A percentile compares a stretch with the other conserved stretches of the same genome.
phyloP scores from a whole-genome alignment of 2,888 invertebrate genomes.

The Drosophila quinaria region DNA sequence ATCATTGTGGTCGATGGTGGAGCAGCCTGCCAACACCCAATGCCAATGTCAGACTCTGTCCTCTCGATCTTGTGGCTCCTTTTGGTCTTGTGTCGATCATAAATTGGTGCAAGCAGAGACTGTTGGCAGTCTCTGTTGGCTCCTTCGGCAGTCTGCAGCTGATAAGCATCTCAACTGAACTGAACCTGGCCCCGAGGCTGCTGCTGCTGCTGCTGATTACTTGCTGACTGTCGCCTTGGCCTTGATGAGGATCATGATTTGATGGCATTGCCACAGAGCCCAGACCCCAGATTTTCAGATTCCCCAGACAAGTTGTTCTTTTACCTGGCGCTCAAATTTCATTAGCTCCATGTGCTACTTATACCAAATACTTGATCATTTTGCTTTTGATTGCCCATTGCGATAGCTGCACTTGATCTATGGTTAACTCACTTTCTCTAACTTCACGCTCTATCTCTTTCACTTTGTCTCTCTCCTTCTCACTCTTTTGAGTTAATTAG shows the following conservation, averaged over 20 bases:
- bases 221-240: constrained; percentile 66
- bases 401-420: constrained; percentile 40
- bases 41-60: constrained; percentile 20
- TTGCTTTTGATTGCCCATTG: constrained; percentile 48
- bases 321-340: constrained; percentile 67
- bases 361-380: constrained; percentile 56
- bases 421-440: constrained; percentile 16
- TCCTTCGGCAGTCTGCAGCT: constrained; percentile 60
- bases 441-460: background rate
- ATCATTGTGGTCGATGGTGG: constrained; percentile 64
- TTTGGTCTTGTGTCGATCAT: constrained; percentile 74
- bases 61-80: constrained; percentile 32
- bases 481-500: background rate
- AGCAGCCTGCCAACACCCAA: constrained; percentile 57
- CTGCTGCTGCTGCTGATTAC: constrained; percentile 69
- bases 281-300: background rate
- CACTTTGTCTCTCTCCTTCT: background rate
- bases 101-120: constrained; percentile 69
- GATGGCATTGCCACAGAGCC: constrained; percentile 52
- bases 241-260: constrained; percentile 71
- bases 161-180: constrained; percentile 67
- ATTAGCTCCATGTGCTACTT: constrained; percentile 69
- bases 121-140: constrained; percentile 2
- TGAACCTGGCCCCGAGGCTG: constrained; percentile 33
- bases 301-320: background rate